Conservation (phyloP, 2,888 invertebrate species). For the Sericinus montela region DNA sequence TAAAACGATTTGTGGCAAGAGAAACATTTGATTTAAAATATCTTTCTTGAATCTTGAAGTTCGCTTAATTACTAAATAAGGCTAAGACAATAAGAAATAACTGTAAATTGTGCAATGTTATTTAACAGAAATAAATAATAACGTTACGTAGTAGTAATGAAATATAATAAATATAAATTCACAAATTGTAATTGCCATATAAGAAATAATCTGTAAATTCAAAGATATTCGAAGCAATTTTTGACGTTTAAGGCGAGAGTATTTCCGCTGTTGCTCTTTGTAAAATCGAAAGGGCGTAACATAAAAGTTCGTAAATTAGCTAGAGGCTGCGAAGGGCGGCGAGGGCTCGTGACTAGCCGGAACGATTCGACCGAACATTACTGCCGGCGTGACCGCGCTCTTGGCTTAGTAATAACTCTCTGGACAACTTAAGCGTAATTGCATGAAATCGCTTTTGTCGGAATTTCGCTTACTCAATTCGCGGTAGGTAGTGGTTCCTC, state of each 20-base stretch:
- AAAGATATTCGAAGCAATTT: too few relatives aligned
- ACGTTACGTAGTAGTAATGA: too few relatives aligned
- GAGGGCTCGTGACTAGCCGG: conserved; percentile 59
- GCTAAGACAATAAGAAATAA: too few relatives aligned
- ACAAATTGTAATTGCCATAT: too few relatives aligned
- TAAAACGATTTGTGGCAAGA: conserved; percentile 21
- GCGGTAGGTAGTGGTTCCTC: conserved; percentile 42
- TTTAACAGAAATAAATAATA: too few relatives aligned
- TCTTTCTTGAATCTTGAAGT: conserved; percentile 3
- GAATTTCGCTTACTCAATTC: conserved; percentile 66
- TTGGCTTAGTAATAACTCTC: conserved; percentile 67
- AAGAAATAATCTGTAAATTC: too few relatives aligned
- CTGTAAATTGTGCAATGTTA: too few relatives aligned
- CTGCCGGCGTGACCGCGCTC: conserved; percentile 52
- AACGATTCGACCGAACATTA: conserved; percentile 30
- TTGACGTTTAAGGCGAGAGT: not conserved
- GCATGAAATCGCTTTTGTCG: conserved; percentile 72
- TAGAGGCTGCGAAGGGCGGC: conserved; percentile 37
- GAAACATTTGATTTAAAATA: conserved; percentile 15
- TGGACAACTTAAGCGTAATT: conserved; percentile 68
- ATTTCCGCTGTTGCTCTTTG: too few relatives aligned
- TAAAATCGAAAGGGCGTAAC: conserved; percentile 2
- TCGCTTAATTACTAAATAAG: too few relatives aligned
- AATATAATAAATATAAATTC: too few relatives aligned
- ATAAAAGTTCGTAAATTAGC: conserved; percentile 25